A percentile compares a stretch with the other conserved stretches of the same genome.
Evolutionary conservation across 2,113 vertebrate genomes (phyloP).

Genomic region (Brachyhypopomus gauderio): DNA sequence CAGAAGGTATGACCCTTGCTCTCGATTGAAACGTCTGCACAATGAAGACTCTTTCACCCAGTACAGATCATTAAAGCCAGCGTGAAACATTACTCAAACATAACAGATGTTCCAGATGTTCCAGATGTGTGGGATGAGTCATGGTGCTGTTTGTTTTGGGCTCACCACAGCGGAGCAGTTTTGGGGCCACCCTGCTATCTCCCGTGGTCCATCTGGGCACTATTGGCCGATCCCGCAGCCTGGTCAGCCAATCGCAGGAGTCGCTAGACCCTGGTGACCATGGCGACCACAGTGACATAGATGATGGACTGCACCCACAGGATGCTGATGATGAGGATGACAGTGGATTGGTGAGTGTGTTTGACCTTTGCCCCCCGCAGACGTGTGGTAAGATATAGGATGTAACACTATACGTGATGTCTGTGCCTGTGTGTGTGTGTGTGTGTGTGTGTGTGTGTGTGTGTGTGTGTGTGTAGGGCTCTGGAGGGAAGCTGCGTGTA

Average conservation of each 20-base stretch:
- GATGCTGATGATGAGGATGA: slow-evolving; percentile 87
- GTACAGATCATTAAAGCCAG: neutral
- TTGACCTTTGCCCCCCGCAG: neutral
- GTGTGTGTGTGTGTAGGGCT: slow-evolving; percentile 60
- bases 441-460: neutral
- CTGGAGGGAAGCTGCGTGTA: slow-evolving; percentile 76
- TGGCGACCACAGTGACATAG: slow-evolving; percentile 77
- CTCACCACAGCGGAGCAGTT: slow-evolving; percentile 70
- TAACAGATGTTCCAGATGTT: neutral
- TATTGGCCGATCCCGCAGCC: slow-evolving; percentile 76
- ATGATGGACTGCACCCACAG: slow-evolving; percentile 74
- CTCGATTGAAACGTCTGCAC: neutral
- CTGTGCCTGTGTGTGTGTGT: neutral
- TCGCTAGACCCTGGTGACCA: slow-evolving; percentile 76
- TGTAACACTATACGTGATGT: too few relatives aligned
- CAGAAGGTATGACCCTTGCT: slow-evolving; percentile 79
- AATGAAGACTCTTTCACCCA: too few relatives aligned
- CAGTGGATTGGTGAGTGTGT: slow-evolving; percentile 72
- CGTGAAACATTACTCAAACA: neutral
- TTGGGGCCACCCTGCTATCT: slow-evolving; percentile 76
- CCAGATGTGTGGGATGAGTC: neutral
- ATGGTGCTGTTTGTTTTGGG: neutral
- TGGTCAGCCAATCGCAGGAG: slow-evolving; percentile 78
- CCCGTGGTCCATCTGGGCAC: slow-evolving; percentile 77
- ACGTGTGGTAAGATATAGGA: too few relatives aligned